A percentile compares a stretch with the other conserved stretches of the same genome.
These are phyloP conservation scores for Oryzias curvinotus DNA, from an alignment of 2,113 vertebrate species.

Conservation along the genomic window DNA sequence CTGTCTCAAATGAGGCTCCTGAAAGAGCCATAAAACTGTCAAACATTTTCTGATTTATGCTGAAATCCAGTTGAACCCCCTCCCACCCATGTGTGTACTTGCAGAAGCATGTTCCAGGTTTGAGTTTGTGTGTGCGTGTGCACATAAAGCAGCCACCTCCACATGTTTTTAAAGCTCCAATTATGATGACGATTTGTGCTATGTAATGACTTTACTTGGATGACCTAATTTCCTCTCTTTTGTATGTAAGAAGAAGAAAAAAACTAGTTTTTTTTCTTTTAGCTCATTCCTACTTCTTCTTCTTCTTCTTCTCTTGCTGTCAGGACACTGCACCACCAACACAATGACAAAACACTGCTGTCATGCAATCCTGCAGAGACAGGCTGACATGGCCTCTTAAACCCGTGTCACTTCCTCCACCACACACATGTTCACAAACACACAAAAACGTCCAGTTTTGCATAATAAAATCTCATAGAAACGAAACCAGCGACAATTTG, in stretches of 20 bases:
- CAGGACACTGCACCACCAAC: slow-evolving; percentile 62
- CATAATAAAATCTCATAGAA: slow-evolving; percentile 30
- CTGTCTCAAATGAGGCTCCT: slow-evolving; percentile 67
- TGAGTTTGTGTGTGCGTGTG: slow-evolving; percentile 29
- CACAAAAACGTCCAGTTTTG: slow-evolving; percentile 19
- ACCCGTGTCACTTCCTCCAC: slow-evolving; percentile 40
- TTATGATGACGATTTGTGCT: slow-evolving; percentile 76
- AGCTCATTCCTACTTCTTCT: background rate
- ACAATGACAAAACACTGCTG: slow-evolving; percentile 60
- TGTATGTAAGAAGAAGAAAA: slow-evolving; percentile 36
- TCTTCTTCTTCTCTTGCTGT: slow-evolving; percentile 40
- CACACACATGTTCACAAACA: slow-evolving; percentile 13
- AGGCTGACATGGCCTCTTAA: slow-evolving; percentile 61
- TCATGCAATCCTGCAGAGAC: slow-evolving; percentile 65
- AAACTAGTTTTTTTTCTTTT: slow-evolving; percentile 21
- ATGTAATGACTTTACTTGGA: slow-evolving; percentile 62
- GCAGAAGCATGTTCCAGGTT: slow-evolving; percentile 28
- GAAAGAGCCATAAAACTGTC: slow-evolving; percentile 68
- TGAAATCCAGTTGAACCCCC: slow-evolving; percentile 46
- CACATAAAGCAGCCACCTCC: slow-evolving; percentile 49
- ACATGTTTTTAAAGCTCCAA: slow-evolving; percentile 71
- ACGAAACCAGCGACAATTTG: slow-evolving; percentile 18
- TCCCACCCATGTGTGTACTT: slow-evolving; percentile 25
- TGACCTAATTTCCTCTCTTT: slow-evolving; percentile 75
- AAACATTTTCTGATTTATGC: slow-evolving; percentile 62